These are phyloP conservation scores for Trichomycterus rosablanca DNA, from an alignment of 2,113 vertebrate species.

Conservation along the genomic window DNA sequence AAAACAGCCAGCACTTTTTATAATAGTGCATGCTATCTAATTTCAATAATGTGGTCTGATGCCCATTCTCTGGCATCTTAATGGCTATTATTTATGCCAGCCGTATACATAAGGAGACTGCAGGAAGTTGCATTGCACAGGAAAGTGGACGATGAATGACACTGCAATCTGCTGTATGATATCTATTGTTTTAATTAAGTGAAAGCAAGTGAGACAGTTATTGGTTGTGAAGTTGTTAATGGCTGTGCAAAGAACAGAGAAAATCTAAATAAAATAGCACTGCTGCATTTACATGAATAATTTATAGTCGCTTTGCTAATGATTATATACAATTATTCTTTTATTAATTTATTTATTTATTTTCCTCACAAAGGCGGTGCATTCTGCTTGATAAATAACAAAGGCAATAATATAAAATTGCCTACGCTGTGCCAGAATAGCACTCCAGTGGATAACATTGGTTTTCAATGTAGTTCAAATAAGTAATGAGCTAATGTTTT, in stretches of 20 bases:
- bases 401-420: conserved; percentile 50
- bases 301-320: conserved; percentile 62
- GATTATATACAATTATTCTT: conserved; percentile 51
- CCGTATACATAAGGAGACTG: conserved; percentile 75
- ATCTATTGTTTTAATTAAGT: conserved; percentile 98
- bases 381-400: conserved; percentile 52
- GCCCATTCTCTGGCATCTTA: conserved; percentile 83
- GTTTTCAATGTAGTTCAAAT: not conserved
- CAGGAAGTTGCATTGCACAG: conserved; percentile 78
- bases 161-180: conserved; percentile 81
- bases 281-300: conserved; percentile 67
- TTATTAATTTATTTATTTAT: no score
- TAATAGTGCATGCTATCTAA: conserved; percentile 73
- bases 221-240: conserved; percentile 83
- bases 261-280: conserved; percentile 55
- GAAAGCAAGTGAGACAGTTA: conserved; percentile 88
- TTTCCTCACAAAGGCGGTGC: conserved; percentile 48
- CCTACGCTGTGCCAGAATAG: conserved; percentile 44
- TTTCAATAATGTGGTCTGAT: conserved; percentile 86
- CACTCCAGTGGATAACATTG: conserved; percentile 3
- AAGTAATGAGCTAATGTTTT: conserved; percentile 5
- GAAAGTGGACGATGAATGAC: conserved; percentile 84
- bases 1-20: conserved; percentile 57
- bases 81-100: conserved; percentile 89
- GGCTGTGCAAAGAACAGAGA: conserved; percentile 53